These are phyloP conservation scores for Gila orcuttii DNA, from an alignment of 2,113 vertebrate genomes.

Conservation along the genomic window DNA sequence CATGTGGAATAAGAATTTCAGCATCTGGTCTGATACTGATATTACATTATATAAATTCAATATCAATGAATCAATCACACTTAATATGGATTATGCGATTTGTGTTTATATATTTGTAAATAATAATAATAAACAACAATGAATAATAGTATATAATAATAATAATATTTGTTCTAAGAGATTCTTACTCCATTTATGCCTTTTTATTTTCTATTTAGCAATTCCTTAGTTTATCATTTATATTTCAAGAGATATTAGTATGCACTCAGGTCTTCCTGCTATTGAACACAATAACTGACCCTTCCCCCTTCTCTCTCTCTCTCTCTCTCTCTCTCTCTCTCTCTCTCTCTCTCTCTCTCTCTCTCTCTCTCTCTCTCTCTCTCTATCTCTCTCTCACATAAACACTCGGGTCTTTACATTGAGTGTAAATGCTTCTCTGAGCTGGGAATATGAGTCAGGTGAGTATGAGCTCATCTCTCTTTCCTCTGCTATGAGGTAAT, in stretches of 20 bases:
- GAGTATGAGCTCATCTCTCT: slow-evolving; percentile 79
- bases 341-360: not conserved
- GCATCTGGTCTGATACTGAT: too few relatives aligned
- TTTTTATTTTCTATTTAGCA: not conserved
- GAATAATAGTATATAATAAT: not conserved
- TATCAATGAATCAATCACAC: not conserved
- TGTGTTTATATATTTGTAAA: not conserved
- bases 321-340: not conserved
- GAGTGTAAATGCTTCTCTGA: slow-evolving; percentile 68
- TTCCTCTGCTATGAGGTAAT: slow-evolving; percentile 77
- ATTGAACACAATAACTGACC: not conserved
- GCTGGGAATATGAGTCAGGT: slow-evolving; percentile 79
- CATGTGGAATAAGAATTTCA: too few relatives aligned
- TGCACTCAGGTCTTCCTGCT: not conserved
- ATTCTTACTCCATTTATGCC: not conserved
- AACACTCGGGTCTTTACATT: slow-evolving; percentile 38
- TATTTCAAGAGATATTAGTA: not conserved
- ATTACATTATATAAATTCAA: not conserved
- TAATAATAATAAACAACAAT: not conserved
- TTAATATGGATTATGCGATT: not conserved
- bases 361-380: not conserved
- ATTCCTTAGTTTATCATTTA: not conserved
- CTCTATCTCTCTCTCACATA: too few relatives aligned
- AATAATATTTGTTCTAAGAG: too few relatives aligned
- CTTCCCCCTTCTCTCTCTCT: not conserved